Conservation (phyloP, 2,113 vertebrate genomes). For the Antidorcas marsupialis region DNA sequence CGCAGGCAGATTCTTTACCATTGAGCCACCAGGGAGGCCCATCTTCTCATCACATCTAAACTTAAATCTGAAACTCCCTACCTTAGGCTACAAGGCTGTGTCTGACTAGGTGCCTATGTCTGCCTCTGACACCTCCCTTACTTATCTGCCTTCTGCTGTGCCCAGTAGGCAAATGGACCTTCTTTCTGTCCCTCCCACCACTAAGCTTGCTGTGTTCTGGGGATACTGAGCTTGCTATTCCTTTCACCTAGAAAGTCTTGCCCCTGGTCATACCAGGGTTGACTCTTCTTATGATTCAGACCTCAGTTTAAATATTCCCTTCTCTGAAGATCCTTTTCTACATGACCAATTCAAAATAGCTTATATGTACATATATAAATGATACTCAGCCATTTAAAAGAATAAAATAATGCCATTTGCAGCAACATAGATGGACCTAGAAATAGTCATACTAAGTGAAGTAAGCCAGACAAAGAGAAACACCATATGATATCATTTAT, state of each 20-base stretch:
- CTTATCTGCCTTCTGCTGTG: background rate
- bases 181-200: background rate
- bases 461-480: background rate
- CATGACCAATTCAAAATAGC: background rate
- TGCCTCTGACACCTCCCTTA: background rate
- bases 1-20: background rate
- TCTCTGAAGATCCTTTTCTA: background rate
- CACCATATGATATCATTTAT: background rate
- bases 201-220: background rate
- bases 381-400: background rate
- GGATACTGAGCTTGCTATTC: background rate
- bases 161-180: background rate
- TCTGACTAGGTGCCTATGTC: accelerated
- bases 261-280: background rate
- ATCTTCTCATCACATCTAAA: background rate
- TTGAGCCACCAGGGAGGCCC: background rate
- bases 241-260: background rate
- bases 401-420: background rate
- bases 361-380: background rate
- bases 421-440: background rate
- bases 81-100: background rate
- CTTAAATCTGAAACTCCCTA: background rate
- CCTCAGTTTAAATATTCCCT: background rate
- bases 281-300: background rate
- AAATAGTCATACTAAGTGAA: background rate